Evolutionary conservation across 2,797 vertebrate genomes (phyloP), one percentile per base, ranked within the genome.

Genomic region (Sebastes nivosus): DNA sequence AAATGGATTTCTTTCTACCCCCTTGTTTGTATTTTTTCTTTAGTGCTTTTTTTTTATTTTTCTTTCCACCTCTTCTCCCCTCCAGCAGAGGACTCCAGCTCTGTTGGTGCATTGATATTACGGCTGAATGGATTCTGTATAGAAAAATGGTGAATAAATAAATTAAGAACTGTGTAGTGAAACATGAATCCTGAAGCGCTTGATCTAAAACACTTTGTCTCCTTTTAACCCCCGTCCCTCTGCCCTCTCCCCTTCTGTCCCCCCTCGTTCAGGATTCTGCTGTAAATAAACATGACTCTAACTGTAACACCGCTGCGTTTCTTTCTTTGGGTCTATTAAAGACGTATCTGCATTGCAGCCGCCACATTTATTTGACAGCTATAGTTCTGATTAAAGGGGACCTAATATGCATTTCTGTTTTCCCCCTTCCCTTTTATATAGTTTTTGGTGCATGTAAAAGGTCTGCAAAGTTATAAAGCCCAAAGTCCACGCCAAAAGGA

Each of bases 211-310:
- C 87, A 93, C 89, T 88, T 92, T 93, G 86, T 94, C 88, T 91
- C 91, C 89, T 89, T 90, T 93, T 93, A 93, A 90, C 87, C 81
- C 38, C 57, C 29, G 16, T 30, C 75, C 81, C 67, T 69, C 36
- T 55, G 38, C 76, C 84, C 29, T 29, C 8, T 29, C 85, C 65
- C 75, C 67, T 32, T 81, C 86, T 83, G 61, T 79, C 85, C 85
- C 87, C 79, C 70, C 83, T 88, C 77, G 87, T 94, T 95, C 93
- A 93, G 94, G 94, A 95, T 93, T 95, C 93, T 95, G 90, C 93
- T 97, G 96, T 96, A 96, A 97, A 97, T 97, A 97, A 97, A 97
- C 93, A 94, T 95, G 95, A 96, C 93, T 96, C 94, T 96, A 96
- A 96, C 95, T 96, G 95, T 96, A 96, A 76, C 25, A 3, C 32